Base-by-base conservation (phyloP, 2,888 invertebrate species). In the Himalopsyche japonica region DNA sequence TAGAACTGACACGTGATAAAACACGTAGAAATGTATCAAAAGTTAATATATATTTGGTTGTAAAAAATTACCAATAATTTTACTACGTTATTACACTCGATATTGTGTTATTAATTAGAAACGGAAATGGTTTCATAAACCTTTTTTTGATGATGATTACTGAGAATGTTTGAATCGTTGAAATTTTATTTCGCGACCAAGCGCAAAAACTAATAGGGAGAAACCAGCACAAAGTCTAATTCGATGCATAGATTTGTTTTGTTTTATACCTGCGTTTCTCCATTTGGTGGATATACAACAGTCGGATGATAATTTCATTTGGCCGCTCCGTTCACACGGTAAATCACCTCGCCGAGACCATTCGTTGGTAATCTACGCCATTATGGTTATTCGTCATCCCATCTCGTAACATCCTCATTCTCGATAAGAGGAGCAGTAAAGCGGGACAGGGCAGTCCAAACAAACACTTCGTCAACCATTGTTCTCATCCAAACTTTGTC, bases 331-430 rank as follows among this genome's bases (percentile, higher is more conserved):
- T 86, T 86, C 86, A 80, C 86, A 86, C 85, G 77, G 82, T 86
- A 86, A 85, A 86, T 86, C 86, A 85, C 82, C 20, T 48, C 81
- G 77, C 77, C 83, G 83, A 78, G 57, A 84, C 86, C 86, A 79
- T 84, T 85, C 84, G 86, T 86, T 86, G 84, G 81, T 85, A 80
- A 86, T 85, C 84, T 80, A 49, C 76, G 80, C 85, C 85, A 86
- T 85, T 82, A 82, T 79, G 83, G 81, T 83, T 79, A 80, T 84
- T 82, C 83, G 80, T 77, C 82, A 81, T 84, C 81, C 79, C 76
- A 77, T 34, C 82, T 82, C 82, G 57, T 78, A 79, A 79, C 70
- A 70, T 70, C 70, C 70, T 70, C 70, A 70, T 70, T 70, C 70
- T 70, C 70, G 70, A 70, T 70, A 70, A 70, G 70, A 70, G 70